Base-by-base conservation (phyloP, 2,888 invertebrate species). In the Copidosoma aretas region DNA sequence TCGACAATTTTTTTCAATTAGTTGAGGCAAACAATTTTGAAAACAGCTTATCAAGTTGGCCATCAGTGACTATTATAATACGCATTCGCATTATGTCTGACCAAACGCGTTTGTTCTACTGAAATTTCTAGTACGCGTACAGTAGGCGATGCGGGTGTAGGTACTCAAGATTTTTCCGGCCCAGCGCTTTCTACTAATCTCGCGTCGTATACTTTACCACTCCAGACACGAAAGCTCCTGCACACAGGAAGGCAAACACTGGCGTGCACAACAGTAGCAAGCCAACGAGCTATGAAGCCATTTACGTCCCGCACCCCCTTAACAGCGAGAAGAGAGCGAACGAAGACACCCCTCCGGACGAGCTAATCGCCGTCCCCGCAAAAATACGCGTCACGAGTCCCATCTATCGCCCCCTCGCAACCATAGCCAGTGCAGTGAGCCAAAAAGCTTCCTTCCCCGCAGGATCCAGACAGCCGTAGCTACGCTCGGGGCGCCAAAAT, bases 401-500 rank as follows among this genome's bases (percentile, higher is more conserved):
- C 43, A 46, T 46, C 3, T 12, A 46, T 46, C 12, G 43, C 43
- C 15, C 43, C 43, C 17, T 10, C n/a, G 25, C 10, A 56, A 10
- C n/a, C 25, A 17, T 10, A 8, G 32, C 15, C 17, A 2, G 10
- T 17, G 17, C 32, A 59, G 43, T 17, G 32, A 56, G 49, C 63
- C 49, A 58, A 58, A 64, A 51, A 64, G 64, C 51, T 64, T 32
- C 46, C 19, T 19, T 41, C 21, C 21, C 10, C 12, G 5, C 10
- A 39, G 12, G 57, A 25, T 8, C 14, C 2, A 19, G 10, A 32
- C 46, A 21, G 22, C 14, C 3, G 15, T 14, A 25, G 25, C 1
- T 14, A 57, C 39, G 14, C 41, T 41, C 21, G 22, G 19, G 43
- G 53, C 59, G 59, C 59, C 32, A 65, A 65, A 69, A 59, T 69